Conservation (phyloP, 2,888 invertebrate species). For the Yponomeuta plumbellus region DNA sequence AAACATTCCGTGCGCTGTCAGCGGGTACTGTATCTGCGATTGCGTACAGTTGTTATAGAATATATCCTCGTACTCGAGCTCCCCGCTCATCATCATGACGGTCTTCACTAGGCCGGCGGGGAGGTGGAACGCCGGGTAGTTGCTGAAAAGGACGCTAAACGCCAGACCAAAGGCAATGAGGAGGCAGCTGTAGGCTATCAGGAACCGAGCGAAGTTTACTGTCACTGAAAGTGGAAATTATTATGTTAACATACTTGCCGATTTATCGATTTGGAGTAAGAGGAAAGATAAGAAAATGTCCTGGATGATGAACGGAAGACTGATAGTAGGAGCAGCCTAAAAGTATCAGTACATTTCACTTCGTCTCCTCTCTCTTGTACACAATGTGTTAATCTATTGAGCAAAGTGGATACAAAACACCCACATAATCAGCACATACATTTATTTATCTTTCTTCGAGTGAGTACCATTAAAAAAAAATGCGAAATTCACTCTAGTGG, state of each 20-base stretch:
- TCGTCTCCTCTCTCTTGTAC: too few species aligned
- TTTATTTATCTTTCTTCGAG: too few species aligned
- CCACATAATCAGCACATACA: too few species aligned
- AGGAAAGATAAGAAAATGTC: too few species aligned
- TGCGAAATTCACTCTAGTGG: too few species aligned
- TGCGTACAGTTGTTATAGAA: conserved; percentile 78
- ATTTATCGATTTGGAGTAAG: too few species aligned
- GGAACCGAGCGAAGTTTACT: conserved; percentile 87
- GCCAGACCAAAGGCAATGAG: conserved; percentile 87
- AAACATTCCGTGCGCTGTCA: conserved; percentile 86
- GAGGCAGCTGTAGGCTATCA: conserved; percentile 87
- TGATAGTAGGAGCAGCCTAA: not conserved
- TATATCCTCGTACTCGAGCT: conserved; percentile 89
- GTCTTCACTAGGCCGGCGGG: conserved; percentile 83
- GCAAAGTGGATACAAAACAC: too few species aligned
- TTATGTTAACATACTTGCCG: not conserved
- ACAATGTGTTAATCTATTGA: too few species aligned
- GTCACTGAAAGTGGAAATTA: conserved; percentile 74
- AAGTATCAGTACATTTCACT: too few species aligned
- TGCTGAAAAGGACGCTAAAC: conserved; percentile 88
- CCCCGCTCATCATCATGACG: conserved; percentile 93
- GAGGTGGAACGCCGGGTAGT: conserved; percentile 84
- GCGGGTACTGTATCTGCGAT: conserved; percentile 78
- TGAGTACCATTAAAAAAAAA: too few species aligned
- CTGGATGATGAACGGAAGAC: not conserved